phyloP scores from a whole-genome alignment of 2,888 invertebrate genomes.

The Rhingia rostrata region DNA sequence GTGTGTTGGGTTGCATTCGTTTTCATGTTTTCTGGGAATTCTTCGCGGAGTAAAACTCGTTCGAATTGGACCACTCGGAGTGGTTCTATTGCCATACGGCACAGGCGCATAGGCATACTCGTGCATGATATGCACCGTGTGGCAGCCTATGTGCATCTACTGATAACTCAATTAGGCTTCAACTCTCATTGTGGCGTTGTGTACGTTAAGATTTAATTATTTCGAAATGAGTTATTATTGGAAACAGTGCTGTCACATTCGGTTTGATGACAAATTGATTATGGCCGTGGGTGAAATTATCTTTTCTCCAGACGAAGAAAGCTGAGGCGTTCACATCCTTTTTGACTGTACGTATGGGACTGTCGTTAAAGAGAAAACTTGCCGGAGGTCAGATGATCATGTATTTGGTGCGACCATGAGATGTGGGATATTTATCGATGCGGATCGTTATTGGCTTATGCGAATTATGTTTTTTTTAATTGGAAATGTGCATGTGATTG shows the following conservation, averaged over 20 bases:
- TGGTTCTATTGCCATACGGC: slow-evolving; percentile 50
- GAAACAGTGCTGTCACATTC: slow-evolving; percentile 52
- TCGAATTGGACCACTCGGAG: slow-evolving; percentile 46
- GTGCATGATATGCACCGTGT: slow-evolving; percentile 13
- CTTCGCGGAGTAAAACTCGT: slow-evolving; percentile 50
- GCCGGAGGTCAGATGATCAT: not conserved
- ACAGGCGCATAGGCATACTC: slow-evolving; percentile 26
- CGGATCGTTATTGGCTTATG: no score
- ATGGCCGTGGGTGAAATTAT: slow-evolving; percentile 59
- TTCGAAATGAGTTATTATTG: slow-evolving; percentile 54
- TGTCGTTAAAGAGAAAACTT: slow-evolving; percentile 39
- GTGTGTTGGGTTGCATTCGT: slow-evolving; percentile 46
- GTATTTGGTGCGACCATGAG: not conserved
- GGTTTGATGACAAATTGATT: slow-evolving; percentile 62
- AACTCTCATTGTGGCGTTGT: slow-evolving; percentile 39
- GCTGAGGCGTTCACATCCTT: slow-evolving; percentile 27
- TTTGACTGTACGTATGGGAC: not conserved
- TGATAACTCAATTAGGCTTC: slow-evolving; percentile 70
- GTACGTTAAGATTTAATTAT: slow-evolving; percentile 62
- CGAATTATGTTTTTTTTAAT: no score
- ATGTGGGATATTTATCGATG: slow-evolving; percentile 16
- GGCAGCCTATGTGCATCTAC: slow-evolving; percentile 5
- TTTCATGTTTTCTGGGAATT: slow-evolving; percentile 49
- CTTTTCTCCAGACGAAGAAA: slow-evolving; percentile 41
- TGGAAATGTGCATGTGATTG: no score